These are phyloP conservation scores for Orchesella flavescens DNA, from an alignment of 2,888 invertebrate species.

Conservation along the genomic window DNA sequence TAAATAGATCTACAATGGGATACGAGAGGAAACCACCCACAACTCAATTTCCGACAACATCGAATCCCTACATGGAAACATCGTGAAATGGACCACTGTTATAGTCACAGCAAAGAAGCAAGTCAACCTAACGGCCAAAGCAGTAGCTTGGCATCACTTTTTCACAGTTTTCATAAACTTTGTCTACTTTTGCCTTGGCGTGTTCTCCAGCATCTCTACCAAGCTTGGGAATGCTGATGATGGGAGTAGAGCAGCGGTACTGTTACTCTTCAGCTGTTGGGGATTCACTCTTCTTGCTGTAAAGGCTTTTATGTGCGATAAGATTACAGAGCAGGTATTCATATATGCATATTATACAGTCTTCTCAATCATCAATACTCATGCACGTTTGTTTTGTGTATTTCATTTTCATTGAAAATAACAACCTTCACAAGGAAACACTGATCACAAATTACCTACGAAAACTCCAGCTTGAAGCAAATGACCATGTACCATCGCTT, in stretches of 20 bases:
- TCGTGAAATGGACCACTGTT: constrained; percentile 25
- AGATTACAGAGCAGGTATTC: constrained; percentile 20
- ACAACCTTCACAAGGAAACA: too few species aligned
- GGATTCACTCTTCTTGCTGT: constrained; percentile 30
- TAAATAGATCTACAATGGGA: too few species aligned
- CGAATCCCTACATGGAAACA: neutral
- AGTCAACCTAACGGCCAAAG: neutral
- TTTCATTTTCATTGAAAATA: too few species aligned
- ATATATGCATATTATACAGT: neutral
- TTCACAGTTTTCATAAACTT: constrained; percentile 40
- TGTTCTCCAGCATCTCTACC: constrained; percentile 28
- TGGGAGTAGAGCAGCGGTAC: constrained; percentile 13
- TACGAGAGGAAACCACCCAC: too few species aligned
- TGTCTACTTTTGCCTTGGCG: constrained; percentile 41
- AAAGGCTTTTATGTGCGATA: constrained; percentile 37
- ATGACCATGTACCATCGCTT: constrained; percentile 7
- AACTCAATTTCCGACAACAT: neutral
- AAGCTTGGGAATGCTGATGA: constrained; percentile 1
- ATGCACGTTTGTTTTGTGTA: too few species aligned
- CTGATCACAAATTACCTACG: constrained; percentile 2
- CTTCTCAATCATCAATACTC: too few species aligned
- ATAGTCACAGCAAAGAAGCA: constrained; percentile 19
- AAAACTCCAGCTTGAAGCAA: constrained; percentile 7
- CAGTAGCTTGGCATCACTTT: constrained; percentile 28
- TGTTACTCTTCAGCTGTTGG: constrained; percentile 30